Conservation (phyloP, 1,140 invertebrate genomes). For the Leptopilina boulardi region DNA sequence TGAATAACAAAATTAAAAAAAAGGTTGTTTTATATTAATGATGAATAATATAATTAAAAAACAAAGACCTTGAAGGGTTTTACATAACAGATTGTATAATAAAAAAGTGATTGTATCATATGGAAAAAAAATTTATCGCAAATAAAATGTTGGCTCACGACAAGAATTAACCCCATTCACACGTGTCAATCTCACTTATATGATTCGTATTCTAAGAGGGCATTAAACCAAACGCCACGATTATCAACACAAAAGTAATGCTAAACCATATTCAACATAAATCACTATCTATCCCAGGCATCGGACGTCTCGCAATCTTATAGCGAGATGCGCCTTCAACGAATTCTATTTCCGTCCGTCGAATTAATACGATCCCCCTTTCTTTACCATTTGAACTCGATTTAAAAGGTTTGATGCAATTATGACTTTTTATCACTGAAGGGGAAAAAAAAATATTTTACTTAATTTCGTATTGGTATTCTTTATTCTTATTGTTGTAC, state of each 20-base stretch:
- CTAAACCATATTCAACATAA: background rate
- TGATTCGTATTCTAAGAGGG: background rate
- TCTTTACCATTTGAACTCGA: slow-evolving; percentile 1
- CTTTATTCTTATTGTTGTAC: background rate
- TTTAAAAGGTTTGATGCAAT: slow-evolving; percentile 14
- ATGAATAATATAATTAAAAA: too few species aligned
- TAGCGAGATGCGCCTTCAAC: slow-evolving; percentile 4
- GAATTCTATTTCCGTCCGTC: slow-evolving; percentile 12
- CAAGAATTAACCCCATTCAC: slow-evolving; percentile 25
- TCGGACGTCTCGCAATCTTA: slow-evolving; percentile 23
- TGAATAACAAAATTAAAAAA: too few species aligned
- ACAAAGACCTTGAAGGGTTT: too few species aligned
- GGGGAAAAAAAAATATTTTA: background rate
- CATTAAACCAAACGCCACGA: background rate
- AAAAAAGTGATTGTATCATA: too few species aligned
- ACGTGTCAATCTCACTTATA: slow-evolving; percentile 29
- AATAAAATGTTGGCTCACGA: slow-evolving; percentile 25
- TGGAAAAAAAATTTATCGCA: too few species aligned
- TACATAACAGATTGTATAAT: too few species aligned
- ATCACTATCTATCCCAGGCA: slow-evolving; percentile 7
- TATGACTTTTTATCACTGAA: background rate
- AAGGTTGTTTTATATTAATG: too few species aligned
- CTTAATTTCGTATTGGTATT: background rate
- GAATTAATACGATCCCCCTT: background rate
- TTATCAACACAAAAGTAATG: background rate